A percentile compares a stretch with the other conserved stretches of the same genome.
phyloP scores from a whole-genome alignment of 2,797 vertebrate genomes.

The Peromyscus aztecus region DNA sequence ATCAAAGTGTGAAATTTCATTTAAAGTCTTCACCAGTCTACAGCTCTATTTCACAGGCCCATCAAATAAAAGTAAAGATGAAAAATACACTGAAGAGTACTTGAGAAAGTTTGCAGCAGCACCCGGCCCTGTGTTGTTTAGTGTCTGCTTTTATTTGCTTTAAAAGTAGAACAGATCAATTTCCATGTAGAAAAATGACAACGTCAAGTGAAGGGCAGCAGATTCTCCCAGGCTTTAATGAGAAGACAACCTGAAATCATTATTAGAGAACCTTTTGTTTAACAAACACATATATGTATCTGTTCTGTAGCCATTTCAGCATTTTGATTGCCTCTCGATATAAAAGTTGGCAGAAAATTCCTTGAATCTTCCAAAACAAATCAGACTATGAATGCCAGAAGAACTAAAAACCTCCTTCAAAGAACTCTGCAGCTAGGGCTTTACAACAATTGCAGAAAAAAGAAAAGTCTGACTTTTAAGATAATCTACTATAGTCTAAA shows the following conservation, averaged over 20 bases:
- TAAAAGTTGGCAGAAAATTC: slow-evolving; percentile 85
- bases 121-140: slow-evolving; percentile 87
- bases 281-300: slow-evolving; percentile 73
- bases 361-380: slow-evolving; percentile 88
- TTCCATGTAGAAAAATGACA: slow-evolving; percentile 84
- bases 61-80: slow-evolving; percentile 91
- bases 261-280: slow-evolving; percentile 83
- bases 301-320: slow-evolving; percentile 83
- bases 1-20: slow-evolving; percentile 98
- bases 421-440: slow-evolving; percentile 89
- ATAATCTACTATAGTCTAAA: slow-evolving; percentile 94
- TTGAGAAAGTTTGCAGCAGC: slow-evolving; percentile 88
- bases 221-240: slow-evolving; percentile 77
- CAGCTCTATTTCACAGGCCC: slow-evolving; percentile 91
- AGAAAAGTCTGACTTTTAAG: slow-evolving; percentile 92
- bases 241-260: slow-evolving; percentile 85
- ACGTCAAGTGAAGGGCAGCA: slow-evolving; percentile 50
- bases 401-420: slow-evolving; percentile 89
- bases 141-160: slow-evolving; percentile 87
- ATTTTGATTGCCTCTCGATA: slow-evolving; percentile 86
- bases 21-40: slow-evolving; percentile 92
- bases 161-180: slow-evolving; percentile 88
- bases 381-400: slow-evolving; percentile 88
- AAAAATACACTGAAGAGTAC: slow-evolving; percentile 89
- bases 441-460: slow-evolving; percentile 88